Conservation (phyloP, 64 coral and sea anemone genomes). For the Montipora efflorescens region DNA sequence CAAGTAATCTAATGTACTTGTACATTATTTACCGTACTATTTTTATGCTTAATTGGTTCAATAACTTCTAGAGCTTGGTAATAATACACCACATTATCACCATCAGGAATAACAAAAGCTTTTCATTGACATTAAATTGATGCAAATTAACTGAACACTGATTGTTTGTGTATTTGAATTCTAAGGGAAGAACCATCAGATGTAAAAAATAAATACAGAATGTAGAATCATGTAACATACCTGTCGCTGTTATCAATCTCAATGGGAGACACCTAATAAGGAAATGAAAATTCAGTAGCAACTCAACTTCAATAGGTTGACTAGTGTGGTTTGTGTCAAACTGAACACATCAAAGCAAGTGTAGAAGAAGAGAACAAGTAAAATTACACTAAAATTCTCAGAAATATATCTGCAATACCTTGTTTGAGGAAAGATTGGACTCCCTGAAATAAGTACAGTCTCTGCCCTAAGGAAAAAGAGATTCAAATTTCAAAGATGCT, state of each 20-base stretch:
- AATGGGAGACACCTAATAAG: not conserved
- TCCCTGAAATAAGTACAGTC: constrained; percentile 83
- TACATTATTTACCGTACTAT: too few species aligned
- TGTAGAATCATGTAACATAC: not conserved
- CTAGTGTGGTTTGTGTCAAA: not conserved
- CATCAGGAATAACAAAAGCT: too few species aligned
- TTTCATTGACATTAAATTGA: too few species aligned
- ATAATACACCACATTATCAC: too few species aligned
- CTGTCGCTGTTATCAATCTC: not conserved
- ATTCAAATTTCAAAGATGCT: too few species aligned
- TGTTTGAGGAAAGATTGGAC: constrained; percentile 40
- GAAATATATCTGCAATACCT: constrained; percentile 2
- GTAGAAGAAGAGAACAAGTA: too few species aligned
- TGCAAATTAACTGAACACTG: too few species aligned
- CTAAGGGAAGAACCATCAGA: not conserved
- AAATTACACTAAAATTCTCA: too few species aligned
- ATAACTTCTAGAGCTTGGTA: too few species aligned
- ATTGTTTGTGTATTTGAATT: not conserved
- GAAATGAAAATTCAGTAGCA: not conserved
- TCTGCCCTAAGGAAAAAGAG: constrained; percentile 50
- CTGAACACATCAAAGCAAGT: not conserved
- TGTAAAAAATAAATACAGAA: not conserved
- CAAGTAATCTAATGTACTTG: too few species aligned
- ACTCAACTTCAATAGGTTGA: not conserved
- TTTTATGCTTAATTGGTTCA: too few species aligned